A percentile compares a stretch with the other conserved stretches of the same genome.
Conservation (phyloP, 2,113 vertebrate species). For the Elephas maximus region DNA sequence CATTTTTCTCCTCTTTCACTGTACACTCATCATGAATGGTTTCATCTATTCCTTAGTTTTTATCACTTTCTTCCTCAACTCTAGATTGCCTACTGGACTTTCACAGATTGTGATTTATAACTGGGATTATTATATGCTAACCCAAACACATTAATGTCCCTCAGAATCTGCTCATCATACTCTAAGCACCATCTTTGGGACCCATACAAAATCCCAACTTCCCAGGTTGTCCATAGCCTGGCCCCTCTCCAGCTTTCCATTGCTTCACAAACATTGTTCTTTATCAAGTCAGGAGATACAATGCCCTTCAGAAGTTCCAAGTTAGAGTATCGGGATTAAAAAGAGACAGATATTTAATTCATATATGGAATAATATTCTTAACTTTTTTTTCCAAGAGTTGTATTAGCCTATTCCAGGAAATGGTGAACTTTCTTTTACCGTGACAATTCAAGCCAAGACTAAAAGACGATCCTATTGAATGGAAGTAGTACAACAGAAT, state of each 20-base stretch:
- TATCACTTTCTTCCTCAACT: constrained; percentile 52
- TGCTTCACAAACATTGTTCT: background rate
- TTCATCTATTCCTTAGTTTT: constrained; percentile 30
- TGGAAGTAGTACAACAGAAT: too few species aligned
- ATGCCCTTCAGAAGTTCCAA: background rate
- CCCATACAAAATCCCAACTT: background rate
- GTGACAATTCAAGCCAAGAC: background rate
- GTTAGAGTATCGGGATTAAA: background rate
- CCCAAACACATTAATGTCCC: background rate
- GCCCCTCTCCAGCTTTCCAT: background rate
- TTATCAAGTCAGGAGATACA: background rate
- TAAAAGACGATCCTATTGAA: background rate
- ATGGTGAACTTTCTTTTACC: background rate
- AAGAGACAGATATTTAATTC: background rate
- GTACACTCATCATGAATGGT: background rate
- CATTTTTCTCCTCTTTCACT: constrained; percentile 45
- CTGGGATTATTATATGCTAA: background rate
- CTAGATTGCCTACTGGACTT: background rate
- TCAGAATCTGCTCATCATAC: background rate
- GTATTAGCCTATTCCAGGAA: background rate
- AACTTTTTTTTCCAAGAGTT: background rate
- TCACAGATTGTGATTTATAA: constrained; percentile 40
- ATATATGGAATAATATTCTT: background rate
- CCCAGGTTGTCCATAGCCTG: background rate
- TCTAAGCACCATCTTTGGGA: background rate